Evolutionary conservation across 2,113 vertebrate species (phyloP), one percentile per base, ranked within the genome.

Genomic region (Vulpes vulpes): DNA sequence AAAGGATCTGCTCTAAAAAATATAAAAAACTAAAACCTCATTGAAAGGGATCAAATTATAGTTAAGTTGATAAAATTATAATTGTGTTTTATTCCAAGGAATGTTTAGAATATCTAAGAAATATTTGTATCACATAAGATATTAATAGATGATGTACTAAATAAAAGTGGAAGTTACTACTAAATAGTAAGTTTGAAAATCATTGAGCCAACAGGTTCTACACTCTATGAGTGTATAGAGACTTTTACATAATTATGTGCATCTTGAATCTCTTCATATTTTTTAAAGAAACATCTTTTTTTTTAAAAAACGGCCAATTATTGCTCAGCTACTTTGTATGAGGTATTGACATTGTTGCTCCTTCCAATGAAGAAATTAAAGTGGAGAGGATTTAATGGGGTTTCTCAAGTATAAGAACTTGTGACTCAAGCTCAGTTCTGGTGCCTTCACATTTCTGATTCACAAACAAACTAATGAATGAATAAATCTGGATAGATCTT

Each of bases 51-150:
- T 83, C n/a, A 88, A 91, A 9, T 69, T 35, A 86, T 20, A 27
- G 20, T 59, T 91, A 74, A 79, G 14, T 84, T 84, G 88, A 49
- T 94, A 83, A 71, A 94, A 80, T 78, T 62, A 84, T n/a, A 76
- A 78, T 25, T 38, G n/a, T 43, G 6, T 55, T 81, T 91, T 96
- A 53, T 83, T 82, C 49, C 30, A 60, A 85, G 90, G 8, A 30
- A 51, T 25, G 25, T 51, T 76, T 51, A 76, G 73, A 76, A 49
- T 51, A 76, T 15, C 25, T 43, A 17, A 17, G 43, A 78, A 74
- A 60, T 57, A 59, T 38, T 84, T 79, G 20, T 55, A 25, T 85
- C 16, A 9, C 22, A 49, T 43, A 85, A 79, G 19, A 35, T 38
- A 32, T 25, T 53, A 43, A 67, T 16, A 94, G 57, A n/a, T 67